A percentile compares a stretch with the other conserved stretches of the same genome.
Evolutionary conservation across 2,888 invertebrate species (phyloP).

Genomic region (Rhorus exstirpatorius): DNA sequence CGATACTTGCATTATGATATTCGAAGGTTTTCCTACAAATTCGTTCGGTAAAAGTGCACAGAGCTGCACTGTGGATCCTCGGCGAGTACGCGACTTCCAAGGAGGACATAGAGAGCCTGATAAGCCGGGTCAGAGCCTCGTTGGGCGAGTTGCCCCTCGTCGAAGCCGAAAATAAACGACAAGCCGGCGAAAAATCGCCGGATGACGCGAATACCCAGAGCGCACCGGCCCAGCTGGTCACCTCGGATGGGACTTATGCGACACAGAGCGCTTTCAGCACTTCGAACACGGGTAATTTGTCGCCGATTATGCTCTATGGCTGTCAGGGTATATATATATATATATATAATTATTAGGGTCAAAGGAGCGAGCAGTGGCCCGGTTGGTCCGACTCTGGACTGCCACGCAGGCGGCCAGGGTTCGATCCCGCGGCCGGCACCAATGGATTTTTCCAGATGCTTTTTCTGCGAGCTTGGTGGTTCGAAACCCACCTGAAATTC

Average conservation of each 20-base stretch:
- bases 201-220: conserved; percentile 83
- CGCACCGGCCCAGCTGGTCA: conserved; percentile 92
- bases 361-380: too few relatives aligned
- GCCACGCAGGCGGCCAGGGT: too few relatives aligned
- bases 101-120: conserved; percentile 92
- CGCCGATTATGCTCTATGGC: too few relatives aligned
- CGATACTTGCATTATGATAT: conserved; percentile 85
- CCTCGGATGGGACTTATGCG: conserved; percentile 99
- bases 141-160: conserved; percentile 88
- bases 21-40: conserved; percentile 93
- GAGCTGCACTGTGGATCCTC: conserved; percentile 98
- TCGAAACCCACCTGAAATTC: too few relatives aligned
- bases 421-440: too few relatives aligned
- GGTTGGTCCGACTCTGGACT: too few relatives aligned
- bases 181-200: conserved; percentile 90
- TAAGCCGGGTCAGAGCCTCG: conserved; percentile 91
- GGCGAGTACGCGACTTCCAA: conserved; percentile 96
- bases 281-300: conserved; percentile 87
- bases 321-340: too few relatives aligned
- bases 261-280: conserved; percentile 98
- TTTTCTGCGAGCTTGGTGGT: too few relatives aligned
- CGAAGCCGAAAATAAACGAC: conserved; percentile 90
- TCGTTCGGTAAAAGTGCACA: conserved; percentile 96
- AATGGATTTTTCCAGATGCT: too few relatives aligned
- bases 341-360: too few relatives aligned